These are phyloP conservation scores for Pycnonotus jocosus DNA, from an alignment of 2,113 vertebrate species.

Conservation along the genomic window DNA sequence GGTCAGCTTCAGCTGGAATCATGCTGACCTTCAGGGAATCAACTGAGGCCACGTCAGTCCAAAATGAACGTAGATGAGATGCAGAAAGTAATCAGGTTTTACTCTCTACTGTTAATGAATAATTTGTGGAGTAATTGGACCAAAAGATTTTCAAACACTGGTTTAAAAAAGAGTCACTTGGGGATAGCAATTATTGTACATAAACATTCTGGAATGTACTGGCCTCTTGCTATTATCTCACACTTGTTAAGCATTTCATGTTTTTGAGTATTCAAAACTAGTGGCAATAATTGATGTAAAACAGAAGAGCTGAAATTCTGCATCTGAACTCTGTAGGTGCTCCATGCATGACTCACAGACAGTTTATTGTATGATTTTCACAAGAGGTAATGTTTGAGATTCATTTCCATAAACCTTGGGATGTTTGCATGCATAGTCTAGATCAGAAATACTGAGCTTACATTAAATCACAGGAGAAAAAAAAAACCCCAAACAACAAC, in stretches of 20 bases:
- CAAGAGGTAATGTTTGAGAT: background rate
- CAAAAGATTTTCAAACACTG: background rate
- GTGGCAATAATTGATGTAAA: background rate
- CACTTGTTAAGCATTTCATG: background rate
- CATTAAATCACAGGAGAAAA: background rate
- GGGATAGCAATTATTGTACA: background rate
- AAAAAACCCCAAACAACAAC: fast-evolving
- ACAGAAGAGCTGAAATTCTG: background rate
- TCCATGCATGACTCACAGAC: background rate
- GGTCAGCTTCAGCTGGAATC: background rate
- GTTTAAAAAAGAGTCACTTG: background rate
- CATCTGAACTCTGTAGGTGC: background rate
- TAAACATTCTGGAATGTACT: background rate
- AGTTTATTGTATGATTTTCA: background rate
- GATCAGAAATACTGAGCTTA: background rate
- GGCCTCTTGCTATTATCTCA: background rate
- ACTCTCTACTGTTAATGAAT: background rate
- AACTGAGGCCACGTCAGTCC: background rate
- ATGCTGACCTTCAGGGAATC: background rate
- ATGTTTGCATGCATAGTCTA: background rate
- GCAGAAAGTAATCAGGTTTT: background rate
- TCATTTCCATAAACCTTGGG: background rate
- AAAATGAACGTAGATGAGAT: background rate
- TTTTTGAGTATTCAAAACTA: background rate
- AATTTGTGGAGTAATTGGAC: background rate